These are phyloP conservation scores for Allophyes oxyacanthae DNA, from an alignment of 2,888 invertebrate species.

Conservation along the genomic window DNA sequence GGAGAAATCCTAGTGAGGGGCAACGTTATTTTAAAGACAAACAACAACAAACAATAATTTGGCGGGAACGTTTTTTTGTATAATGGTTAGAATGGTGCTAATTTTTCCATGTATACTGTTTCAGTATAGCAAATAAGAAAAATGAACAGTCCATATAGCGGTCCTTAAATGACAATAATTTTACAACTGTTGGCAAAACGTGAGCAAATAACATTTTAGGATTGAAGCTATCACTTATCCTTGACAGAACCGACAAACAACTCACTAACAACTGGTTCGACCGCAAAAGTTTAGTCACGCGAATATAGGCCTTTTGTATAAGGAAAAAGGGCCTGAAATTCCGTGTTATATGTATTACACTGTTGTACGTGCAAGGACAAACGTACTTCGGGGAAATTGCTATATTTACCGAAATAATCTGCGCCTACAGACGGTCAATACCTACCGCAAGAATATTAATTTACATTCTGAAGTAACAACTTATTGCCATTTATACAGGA, in stretches of 20 bases:
- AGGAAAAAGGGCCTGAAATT: conserved; percentile 18
- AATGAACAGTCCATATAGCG: too few relatives aligned
- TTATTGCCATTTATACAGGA: too few relatives aligned
- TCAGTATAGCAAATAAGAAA: too few relatives aligned
- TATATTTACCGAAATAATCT: conserved; percentile 25
- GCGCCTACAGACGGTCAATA: not conserved
- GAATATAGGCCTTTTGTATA: not conserved
- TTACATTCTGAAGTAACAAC: not conserved
- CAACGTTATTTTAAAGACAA: too few relatives aligned
- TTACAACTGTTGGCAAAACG: conserved; percentile 4
- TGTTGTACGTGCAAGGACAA: conserved; percentile 26
- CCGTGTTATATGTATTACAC: not conserved
- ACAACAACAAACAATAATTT: too few relatives aligned
- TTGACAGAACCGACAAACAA: conserved; percentile 28
- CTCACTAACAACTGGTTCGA: conserved; percentile 12
- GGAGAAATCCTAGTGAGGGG: too few relatives aligned
- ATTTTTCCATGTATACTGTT: too few relatives aligned
- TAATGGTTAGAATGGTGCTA: too few relatives aligned
- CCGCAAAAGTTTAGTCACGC: conserved; percentile 26
- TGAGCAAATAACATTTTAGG: conserved; percentile 11
- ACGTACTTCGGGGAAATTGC: conserved; percentile 40
- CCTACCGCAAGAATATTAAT: conserved; percentile 6
- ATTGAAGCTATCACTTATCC: conserved; percentile 33
- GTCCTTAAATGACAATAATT: too few relatives aligned
- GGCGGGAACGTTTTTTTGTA: too few relatives aligned